Percentiles rank a stretch among this genome's conserved stretches.
phyloP scores from a whole-genome alignment of 2,113 vertebrate species.

The Delphinus delphis region DNA sequence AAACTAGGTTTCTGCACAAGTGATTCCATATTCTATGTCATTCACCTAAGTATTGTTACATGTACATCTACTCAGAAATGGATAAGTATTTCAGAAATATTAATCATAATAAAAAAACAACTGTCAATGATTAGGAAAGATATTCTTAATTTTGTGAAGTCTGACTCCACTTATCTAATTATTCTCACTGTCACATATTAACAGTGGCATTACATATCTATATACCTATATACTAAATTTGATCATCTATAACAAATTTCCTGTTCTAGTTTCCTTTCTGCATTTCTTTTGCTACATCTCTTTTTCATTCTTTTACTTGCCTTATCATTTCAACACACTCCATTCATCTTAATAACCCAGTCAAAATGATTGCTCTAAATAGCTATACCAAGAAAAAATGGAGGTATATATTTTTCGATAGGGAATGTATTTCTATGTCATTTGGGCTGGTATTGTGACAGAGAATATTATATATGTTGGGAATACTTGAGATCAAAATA shows the following conservation, averaged over 20 bases:
- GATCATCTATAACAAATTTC: neutral
- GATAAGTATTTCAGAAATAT: neutral
- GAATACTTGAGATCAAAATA: neutral
- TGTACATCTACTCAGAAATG: neutral
- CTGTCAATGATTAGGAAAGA: neutral
- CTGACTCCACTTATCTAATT: neutral
- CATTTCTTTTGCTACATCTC: neutral
- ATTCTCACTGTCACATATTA: neutral
- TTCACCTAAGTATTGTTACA: neutral
- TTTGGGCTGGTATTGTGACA: neutral
- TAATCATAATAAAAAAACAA: neutral
- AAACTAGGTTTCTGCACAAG: neutral
- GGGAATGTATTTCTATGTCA: neutral
- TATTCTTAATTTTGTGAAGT: neutral
- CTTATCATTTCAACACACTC: neutral
- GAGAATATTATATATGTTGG: neutral
- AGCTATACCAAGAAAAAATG: neutral
- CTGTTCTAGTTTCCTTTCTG: neutral
- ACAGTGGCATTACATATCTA: neutral
- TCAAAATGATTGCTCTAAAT: neutral
- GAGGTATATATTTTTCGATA: neutral
- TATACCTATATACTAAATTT: neutral
- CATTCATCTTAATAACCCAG: neutral
- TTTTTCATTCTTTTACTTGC: neutral
- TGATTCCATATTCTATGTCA: neutral